These are phyloP conservation scores for Mesorhabditis belari DNA, from an alignment of 2,888 invertebrate genomes.

Conservation along the genomic window DNA sequence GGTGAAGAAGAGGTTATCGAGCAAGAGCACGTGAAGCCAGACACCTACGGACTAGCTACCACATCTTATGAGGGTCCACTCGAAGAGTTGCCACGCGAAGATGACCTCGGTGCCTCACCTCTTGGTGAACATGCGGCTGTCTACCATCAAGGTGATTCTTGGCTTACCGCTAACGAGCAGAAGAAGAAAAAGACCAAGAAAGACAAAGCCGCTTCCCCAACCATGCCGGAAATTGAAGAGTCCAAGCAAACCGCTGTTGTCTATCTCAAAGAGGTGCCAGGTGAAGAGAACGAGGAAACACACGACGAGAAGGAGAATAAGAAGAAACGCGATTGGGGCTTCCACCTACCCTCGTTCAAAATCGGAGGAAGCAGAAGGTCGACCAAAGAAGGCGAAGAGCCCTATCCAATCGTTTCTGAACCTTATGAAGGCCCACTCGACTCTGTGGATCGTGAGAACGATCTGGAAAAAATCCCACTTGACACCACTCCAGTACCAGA, in stretches of 20 bases:
- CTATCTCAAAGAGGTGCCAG: no score
- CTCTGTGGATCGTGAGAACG: slow-evolving; percentile 2
- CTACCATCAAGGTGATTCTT: slow-evolving; percentile 23
- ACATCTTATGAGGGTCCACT: slow-evolving; percentile 14
- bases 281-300: no score
- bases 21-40: slow-evolving; percentile 5
- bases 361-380: background rate
- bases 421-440: slow-evolving; percentile 11
- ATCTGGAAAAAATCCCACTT: slow-evolving; percentile 2
- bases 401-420: slow-evolving; percentile 6
- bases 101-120: slow-evolving; percentile 14
- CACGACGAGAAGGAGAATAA: slow-evolving; percentile 7
- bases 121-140: slow-evolving; percentile 10
- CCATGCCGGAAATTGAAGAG: no score
- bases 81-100: slow-evolving; percentile 8
- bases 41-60: slow-evolving; percentile 8
- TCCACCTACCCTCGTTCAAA: no score
- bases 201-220: no score
- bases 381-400: background rate
- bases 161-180: no score
- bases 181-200: no score
- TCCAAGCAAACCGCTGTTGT: no score
- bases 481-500: background rate
- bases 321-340: no score
- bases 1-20: slow-evolving; percentile 23